Conservation (phyloP, 2,797 vertebrate genomes). For the Sphenodon punctatus region DNA sequence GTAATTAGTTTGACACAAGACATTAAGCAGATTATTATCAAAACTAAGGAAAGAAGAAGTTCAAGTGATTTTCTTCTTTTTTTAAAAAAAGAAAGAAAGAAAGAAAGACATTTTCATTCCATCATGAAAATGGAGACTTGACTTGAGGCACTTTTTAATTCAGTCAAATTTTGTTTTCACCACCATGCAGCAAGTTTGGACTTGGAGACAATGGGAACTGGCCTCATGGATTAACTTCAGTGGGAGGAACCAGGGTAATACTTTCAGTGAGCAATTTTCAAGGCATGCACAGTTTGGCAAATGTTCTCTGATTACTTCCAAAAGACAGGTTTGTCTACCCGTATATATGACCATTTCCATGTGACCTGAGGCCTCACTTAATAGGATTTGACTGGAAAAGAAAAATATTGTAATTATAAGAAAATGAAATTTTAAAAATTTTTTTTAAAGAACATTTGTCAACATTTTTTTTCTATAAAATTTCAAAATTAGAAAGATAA, state of each 20-base stretch:
- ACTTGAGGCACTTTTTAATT: constrained; percentile 2
- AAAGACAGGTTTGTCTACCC: too few relatives aligned
- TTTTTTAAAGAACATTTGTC: too few relatives aligned
- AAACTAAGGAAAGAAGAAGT: constrained; percentile 59
- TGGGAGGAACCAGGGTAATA: background rate
- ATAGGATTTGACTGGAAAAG: too few relatives aligned
- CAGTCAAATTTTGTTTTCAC: background rate
- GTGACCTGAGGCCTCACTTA: too few relatives aligned
- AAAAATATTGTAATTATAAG: too few relatives aligned
- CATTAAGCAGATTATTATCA: constrained; percentile 71
- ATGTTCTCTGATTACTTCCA: too few relatives aligned
- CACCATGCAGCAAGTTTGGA: background rate
- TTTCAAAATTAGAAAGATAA: too few relatives aligned
- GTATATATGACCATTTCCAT: too few relatives aligned
- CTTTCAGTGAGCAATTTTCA: background rate
- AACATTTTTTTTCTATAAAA: too few relatives aligned
- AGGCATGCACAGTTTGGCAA: background rate
- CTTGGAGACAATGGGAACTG: background rate
- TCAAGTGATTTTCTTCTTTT: constrained; percentile 53
- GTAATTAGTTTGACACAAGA: constrained; percentile 70
- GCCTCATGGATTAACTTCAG: background rate
- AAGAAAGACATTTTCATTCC: background rate
- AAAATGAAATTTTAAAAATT: too few relatives aligned
- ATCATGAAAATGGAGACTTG: background rate
- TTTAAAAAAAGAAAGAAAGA: too few relatives aligned